These are phyloP conservation scores for Caradrina kadenii DNA, from an alignment of 2,888 invertebrate species.

Conservation along the genomic window DNA sequence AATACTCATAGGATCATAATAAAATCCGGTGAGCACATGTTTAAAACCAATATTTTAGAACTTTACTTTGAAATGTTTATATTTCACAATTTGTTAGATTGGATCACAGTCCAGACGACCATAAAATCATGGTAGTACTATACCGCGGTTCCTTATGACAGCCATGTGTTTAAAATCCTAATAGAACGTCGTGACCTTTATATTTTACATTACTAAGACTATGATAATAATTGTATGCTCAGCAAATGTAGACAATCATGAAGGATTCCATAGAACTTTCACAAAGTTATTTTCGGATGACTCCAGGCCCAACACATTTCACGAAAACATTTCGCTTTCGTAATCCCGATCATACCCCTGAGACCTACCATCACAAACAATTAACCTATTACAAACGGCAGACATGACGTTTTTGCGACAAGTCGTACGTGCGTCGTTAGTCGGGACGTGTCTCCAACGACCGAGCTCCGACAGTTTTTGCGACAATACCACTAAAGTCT, in stretches of 20 bases:
- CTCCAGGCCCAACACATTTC: background rate
- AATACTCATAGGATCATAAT: background rate
- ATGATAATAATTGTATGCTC: background rate
- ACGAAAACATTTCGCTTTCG: background rate
- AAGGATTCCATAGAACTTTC: background rate
- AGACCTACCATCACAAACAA: constrained; percentile 37
- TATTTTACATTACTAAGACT: background rate
- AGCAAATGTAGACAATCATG: background rate
- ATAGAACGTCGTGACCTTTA: too few species aligned
- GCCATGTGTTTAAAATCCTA: too few species aligned
- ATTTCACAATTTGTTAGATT: too few species aligned
- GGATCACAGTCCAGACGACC: too few species aligned
- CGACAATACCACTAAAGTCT: constrained; percentile 40
- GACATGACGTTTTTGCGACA: constrained; percentile 43
- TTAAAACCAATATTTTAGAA: background rate
- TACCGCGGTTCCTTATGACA: too few species aligned
- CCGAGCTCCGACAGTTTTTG: constrained; percentile 42
- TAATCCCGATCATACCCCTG: constrained; percentile 11
- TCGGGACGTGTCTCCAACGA: constrained; percentile 43
- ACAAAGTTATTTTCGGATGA: background rate
- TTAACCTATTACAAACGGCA: constrained; percentile 41
- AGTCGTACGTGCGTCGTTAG: constrained; percentile 49
- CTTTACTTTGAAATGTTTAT: background rate
- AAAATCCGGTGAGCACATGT: background rate
- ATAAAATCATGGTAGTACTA: too few species aligned